Evolutionary conservation across 1,140 invertebrate species (phyloP), one percentile per base, ranked within the genome.

Genomic region (Adelges cooleyi): DNA sequence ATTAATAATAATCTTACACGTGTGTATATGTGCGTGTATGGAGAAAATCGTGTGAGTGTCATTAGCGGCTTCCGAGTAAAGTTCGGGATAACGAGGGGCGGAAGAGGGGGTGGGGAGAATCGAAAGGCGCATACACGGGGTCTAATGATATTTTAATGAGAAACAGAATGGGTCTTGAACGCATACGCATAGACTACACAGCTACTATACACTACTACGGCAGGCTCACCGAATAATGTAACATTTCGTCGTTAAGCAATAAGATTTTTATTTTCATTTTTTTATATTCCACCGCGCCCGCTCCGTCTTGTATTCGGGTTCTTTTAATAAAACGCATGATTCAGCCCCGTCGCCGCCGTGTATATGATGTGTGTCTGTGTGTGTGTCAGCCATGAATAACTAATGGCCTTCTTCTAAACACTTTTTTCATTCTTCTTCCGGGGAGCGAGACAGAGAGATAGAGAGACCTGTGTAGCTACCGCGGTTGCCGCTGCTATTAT

Each of bases 391-490:
- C 56, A 62, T 62, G 56, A 62, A 62, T 62, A 62, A 62, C 56
- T 62, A 62, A 62, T 62, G 56, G 42, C 56, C 56, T 62, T 62
- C 56, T 62, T 62, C 56, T 62, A 62, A 62, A 62, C 56, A 62
- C 56, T 62, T 62, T n/a, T 62, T 62, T 62, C 56, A 62, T 62
- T 62, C 56, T 62, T 62, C 56, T 62, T 62, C 56, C 56, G 56
- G 56, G 56, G 29, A 33, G 29, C 5, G 5, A 5, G 29, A 5
- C 29, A n/a, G n/a, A n/a, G n/a, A n/a, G n/a, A n/a, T n/a, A n/a
- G n/a, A n/a, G n/a, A n/a, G n/a, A 11, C 29, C 29, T 33, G 29
- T 33, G 29, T 6, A 33, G 40, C 56, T 62, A 62, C 56, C 56
- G 56, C 56, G 11, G 29, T 33, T 33, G 11, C 5, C 29, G 56